These are phyloP conservation scores for Melanotaenia maccullochi DNA, from an alignment of 2,797 vertebrate genomes.

Conservation along the genomic window DNA sequence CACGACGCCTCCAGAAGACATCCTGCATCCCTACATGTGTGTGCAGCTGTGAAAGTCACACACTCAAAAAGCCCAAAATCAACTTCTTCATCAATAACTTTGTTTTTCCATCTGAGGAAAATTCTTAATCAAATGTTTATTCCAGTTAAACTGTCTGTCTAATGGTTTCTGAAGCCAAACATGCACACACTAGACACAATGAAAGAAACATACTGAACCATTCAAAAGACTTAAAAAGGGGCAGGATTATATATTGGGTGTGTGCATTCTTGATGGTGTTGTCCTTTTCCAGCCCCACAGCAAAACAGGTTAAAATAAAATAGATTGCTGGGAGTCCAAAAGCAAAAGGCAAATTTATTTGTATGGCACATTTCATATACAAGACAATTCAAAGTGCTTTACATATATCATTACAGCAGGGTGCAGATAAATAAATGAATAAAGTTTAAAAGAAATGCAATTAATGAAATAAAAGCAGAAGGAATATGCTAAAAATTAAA, in stretches of 20 bases:
- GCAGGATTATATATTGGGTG: neutral
- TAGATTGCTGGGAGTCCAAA: no score
- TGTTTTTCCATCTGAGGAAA: slow-evolving; percentile 20
- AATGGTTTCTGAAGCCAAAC: neutral
- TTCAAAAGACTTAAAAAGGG: neutral
- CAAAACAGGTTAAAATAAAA: no score
- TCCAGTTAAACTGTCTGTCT: neutral
- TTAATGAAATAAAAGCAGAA: no score
- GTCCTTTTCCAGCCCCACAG: no score
- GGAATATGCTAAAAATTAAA: no score
- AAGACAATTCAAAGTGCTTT: no score
- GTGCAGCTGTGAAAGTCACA: slow-evolving; percentile 29
- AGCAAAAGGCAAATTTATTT: no score
- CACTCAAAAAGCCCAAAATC: slow-evolving; percentile 23
- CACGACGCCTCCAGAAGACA: slow-evolving; percentile 41
- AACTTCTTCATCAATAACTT: slow-evolving; percentile 20
- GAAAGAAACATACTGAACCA: neutral
- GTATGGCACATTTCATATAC: no score
- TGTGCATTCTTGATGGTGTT: neutral
- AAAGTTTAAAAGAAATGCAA: no score
- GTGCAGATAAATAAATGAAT: no score
- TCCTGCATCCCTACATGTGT: slow-evolving; percentile 42
- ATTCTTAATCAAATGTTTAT: neutral
- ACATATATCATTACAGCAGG: no score
- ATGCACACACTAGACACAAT: neutral